Evolutionary conservation across 2,113 vertebrate species (phyloP).

Genomic region (Terrapene triunguis): DNA sequence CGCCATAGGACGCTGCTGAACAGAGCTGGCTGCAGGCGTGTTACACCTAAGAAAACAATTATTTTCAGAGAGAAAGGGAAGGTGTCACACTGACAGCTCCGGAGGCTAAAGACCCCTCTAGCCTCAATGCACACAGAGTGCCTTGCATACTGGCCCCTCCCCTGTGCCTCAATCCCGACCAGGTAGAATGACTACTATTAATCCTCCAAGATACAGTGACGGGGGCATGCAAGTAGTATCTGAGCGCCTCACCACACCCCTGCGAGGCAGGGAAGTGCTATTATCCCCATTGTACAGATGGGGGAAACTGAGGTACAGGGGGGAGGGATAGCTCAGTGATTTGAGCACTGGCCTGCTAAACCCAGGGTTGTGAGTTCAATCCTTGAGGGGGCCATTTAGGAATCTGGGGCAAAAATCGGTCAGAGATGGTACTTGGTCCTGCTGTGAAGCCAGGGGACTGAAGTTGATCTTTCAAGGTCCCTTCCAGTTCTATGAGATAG

Average conservation of each 20-base stretch:
- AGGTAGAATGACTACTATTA: background rate
- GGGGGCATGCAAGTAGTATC: background rate
- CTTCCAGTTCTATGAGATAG: no score
- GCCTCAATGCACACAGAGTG: accelerated
- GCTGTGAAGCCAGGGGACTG: no score
- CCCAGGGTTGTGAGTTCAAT: no score
- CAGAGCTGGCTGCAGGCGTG: accelerated
- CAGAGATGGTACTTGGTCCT: no score
- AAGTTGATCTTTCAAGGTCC: no score
- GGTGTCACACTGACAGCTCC: accelerated
- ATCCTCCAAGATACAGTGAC: background rate
- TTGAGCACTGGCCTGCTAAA: no score
- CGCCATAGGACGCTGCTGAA: accelerated
- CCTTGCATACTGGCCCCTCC: background rate
- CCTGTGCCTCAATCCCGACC: background rate
- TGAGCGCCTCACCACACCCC: accelerated
- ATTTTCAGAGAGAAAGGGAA: background rate
- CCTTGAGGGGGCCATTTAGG: no score
- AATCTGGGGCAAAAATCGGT: no score
- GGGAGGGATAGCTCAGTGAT: no score
- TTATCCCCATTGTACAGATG: background rate
- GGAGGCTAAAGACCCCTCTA: background rate
- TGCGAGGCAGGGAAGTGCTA: background rate
- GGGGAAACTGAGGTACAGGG: background rate
- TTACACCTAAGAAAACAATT: background rate